Base-by-base conservation (phyloP, 2,888 invertebrate species). In the Ectobius pallidus region DNA sequence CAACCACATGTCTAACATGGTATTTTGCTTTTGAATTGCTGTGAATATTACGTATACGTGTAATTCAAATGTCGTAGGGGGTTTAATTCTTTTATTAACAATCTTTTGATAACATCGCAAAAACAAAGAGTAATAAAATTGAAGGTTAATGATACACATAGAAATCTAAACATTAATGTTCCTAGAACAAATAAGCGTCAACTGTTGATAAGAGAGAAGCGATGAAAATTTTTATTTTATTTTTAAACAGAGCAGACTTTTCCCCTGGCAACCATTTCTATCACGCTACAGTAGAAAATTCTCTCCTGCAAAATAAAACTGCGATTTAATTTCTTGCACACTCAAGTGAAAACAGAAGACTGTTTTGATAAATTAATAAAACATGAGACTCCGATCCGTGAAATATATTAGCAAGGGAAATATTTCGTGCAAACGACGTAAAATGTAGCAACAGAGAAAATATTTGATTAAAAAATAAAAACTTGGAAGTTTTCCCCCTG, bases 321-420 rank as follows among this genome's bases (percentile, higher is more conserved):
- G 65, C 27, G 44, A 42, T 65, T 65, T 65, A 16, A 65, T 65
- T 65, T 65, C 44, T 65, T 65, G 44, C 46, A 46, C 46, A 65
- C 11, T 34, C 27, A 65, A 65, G 67, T 72, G 71, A 65, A 73
- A 73, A 70, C 73, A 73, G 55, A 34, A 67, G 65, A 65, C 39
- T 73, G 73, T 73, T 73, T 73, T 73, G 58, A 73, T 46, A 67
- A 73, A 73, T 73, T 73, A 73, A 70, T 70, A 73, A 73, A 73
- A 73, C 73, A 73, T 73, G 73, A 70, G 55, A 70, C 39, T 30
- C 49, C 55, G 70, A 73, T 49, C 70, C 34, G 44, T 44, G 27
- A 20, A 27, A 62, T 32, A 69, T 72, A 72, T 72, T 72, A 72
- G 72, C 72, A 72, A 72, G 68, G 49, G 69, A 72, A 72, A 72